A percentile compares a stretch with the other conserved stretches of the same genome.
These are phyloP conservation scores for Diprion similis DNA, from an alignment of 1,140 invertebrate genomes.

Conservation along the genomic window DNA sequence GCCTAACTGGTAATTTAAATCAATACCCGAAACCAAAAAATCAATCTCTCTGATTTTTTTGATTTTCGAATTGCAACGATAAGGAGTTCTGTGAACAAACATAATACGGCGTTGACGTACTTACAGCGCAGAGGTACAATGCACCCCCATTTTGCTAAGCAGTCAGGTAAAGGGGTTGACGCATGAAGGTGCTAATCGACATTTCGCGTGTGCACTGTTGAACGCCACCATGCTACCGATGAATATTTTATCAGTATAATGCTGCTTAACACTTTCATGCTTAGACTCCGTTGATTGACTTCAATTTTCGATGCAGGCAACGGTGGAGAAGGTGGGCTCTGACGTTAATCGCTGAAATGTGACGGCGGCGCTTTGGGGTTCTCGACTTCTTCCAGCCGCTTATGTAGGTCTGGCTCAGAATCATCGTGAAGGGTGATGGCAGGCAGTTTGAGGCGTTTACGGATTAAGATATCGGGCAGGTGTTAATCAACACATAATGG, in stretches of 20 bases:
- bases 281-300: not conserved
- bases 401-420: not conserved
- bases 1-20: too few relatives aligned
- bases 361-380: not conserved
- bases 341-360: not conserved
- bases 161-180: constrained; percentile 4
- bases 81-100: not conserved
- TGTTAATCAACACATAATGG: constrained; percentile 18
- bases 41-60: too few relatives aligned
- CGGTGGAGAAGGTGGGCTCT: not conserved
- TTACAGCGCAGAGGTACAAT: not conserved
- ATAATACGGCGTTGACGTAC: not conserved
- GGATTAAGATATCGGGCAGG: constrained; percentile 15
- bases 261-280: not conserved
- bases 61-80: too few relatives aligned
- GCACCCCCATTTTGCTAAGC: not conserved
- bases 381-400: not conserved
- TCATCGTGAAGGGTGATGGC: constrained; percentile 8
- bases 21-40: too few relatives aligned
- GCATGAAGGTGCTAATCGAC: constrained; percentile 7
- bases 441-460: constrained; percentile 10
- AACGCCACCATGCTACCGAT: not conserved
- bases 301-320: not conserved
- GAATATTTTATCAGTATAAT: not conserved
- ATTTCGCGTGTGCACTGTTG: not conserved